phyloP scores from a whole-genome alignment of 2,113 vertebrate species.

The Athene noctua region DNA sequence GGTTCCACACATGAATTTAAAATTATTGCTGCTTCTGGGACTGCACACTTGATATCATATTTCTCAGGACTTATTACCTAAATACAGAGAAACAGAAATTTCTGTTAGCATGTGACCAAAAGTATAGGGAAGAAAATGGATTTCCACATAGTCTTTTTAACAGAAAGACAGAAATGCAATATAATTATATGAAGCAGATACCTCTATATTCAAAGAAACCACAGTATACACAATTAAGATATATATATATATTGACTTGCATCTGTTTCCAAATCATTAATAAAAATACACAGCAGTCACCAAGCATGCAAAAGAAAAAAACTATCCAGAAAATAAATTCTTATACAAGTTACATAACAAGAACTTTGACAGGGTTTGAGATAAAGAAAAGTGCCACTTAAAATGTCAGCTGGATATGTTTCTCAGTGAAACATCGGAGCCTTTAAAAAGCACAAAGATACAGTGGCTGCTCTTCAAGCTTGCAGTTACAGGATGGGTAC shows the following conservation, averaged over 20 bases:
- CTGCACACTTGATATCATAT: slow-evolving; percentile 92
- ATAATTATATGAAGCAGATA: neutral
- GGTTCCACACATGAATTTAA: slow-evolving; percentile 90
- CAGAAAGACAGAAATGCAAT: rapidly evolving
- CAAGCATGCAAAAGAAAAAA: neutral
- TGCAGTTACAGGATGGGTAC: neutral
- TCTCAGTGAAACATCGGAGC: neutral
- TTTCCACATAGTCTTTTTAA: neutral
- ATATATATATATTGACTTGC: neutral
- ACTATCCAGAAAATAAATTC: neutral
- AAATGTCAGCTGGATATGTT: neutral
- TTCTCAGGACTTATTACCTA: slow-evolving; percentile 95
- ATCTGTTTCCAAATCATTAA: neutral
- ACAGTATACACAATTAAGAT: neutral
- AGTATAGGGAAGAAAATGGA: neutral
- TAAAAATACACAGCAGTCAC: neutral
- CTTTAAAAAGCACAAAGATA: neutral
- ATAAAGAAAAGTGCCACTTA: neutral
- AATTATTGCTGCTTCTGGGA: slow-evolving; percentile 91
- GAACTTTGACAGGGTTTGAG: neutral
- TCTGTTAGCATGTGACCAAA: neutral
- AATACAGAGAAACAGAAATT: slow-evolving; percentile 41
- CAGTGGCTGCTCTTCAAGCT: neutral
- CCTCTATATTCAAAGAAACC: neutral
- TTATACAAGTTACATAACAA: neutral